Evolutionary conservation across 2,888 invertebrate species (phyloP), one percentile per base, ranked within the genome.

Genomic region (Arctia plantaginis): DNA sequence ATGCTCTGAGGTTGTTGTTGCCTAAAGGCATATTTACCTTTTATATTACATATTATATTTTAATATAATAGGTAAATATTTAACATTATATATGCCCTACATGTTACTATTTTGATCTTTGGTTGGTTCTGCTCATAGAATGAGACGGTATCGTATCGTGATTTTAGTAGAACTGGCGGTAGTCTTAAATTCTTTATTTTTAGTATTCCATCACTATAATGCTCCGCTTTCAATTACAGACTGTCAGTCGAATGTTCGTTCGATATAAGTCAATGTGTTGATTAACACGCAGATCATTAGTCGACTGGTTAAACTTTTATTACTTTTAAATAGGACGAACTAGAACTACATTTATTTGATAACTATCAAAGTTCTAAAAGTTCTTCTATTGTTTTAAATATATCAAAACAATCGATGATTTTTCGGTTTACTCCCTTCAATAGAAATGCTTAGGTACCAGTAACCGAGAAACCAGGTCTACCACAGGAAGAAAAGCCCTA

Each of bases 281-380:
- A 83, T 81, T 80, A 71, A 73, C 76, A 78, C 85, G 81, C 75
- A 76, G 72, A 55, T 79, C 51, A 74, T 76, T 80, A 78, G 80
- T 77, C 76, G 80, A 59, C 59, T 64, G 27, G 39, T 71, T 67
- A 75, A 83, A 77, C 71, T 79, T 76, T 76, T 72, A 74, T 77
- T 69, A 55, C 70, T 75, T 69, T 65, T 59, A 44, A 73, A 73
- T 65, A 69, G 47, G 13, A 47, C 33, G 13, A 23, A 55, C 13
- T 33, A 44, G 67, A n/a, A 66, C 66, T 66, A 66, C 41, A 62
- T 67, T 66, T 27, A 66, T 66, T 20, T 13, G 44, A 30, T 44
- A 44, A 44, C 3, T 27, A 67, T 30, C 66, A 1, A 27, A n/a
- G n/a, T 41, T 12, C 39, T 15, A 41, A 2, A 51, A 23, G 51